phyloP scores from a whole-genome alignment of 2,888 invertebrate species.

The Philonicus albiceps region DNA sequence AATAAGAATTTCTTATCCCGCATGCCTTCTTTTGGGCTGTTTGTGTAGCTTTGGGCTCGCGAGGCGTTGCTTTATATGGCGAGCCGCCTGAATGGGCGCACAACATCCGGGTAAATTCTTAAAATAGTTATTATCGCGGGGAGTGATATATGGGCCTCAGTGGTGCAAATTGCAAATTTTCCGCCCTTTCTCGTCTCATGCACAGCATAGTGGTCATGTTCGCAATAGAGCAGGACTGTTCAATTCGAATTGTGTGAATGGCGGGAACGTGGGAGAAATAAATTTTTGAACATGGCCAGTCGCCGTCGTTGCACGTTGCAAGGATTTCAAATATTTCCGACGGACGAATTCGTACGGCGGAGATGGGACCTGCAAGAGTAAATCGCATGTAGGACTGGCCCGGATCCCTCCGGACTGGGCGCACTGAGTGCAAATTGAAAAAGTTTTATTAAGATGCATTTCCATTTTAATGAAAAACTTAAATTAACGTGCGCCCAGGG shows the following conservation, averaged over 20 bases:
- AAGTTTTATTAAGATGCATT: constrained; percentile 38
- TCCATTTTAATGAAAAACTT: constrained; percentile 36
- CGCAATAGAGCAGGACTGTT: background rate
- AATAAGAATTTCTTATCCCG: background rate
- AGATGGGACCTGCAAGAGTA: background rate
- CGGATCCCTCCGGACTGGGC: background rate
- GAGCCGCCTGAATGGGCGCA: background rate
- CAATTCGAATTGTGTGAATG: background rate
- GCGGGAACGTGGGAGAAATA: constrained; percentile 28
- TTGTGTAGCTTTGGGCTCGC: background rate
- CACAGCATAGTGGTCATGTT: background rate
- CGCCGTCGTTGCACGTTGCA: background rate
- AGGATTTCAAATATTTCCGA: constrained; percentile 7
- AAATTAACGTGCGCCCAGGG: background rate
- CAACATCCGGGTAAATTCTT: background rate
- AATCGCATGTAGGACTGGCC: background rate
- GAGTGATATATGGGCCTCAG: background rate
- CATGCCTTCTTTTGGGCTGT: background rate
- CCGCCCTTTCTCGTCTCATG: background rate
- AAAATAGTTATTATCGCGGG: background rate
- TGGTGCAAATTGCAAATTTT: background rate
- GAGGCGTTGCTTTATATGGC: background rate
- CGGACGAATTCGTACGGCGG: background rate
- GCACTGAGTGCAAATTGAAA: constrained; percentile 29
- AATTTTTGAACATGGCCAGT: background rate